These are phyloP conservation scores for Chlorospingus flavigularis DNA, from an alignment of 2,797 vertebrate species.

Conservation along the genomic window DNA sequence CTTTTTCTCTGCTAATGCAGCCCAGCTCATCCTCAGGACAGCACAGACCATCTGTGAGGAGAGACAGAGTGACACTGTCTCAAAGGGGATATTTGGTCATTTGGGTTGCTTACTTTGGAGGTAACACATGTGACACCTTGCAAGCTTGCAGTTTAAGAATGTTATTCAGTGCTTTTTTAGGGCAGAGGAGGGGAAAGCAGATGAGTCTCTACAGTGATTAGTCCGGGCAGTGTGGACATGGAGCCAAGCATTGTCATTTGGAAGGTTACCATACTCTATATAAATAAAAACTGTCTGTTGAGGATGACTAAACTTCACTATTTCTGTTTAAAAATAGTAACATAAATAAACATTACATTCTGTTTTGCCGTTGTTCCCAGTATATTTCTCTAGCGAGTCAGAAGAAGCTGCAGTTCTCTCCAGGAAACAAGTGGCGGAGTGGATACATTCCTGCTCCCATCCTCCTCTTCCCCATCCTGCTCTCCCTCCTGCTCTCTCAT, in stretches of 20 bases:
- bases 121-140: background rate
- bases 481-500: background rate
- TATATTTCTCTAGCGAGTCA: background rate
- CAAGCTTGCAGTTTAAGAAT: background rate
- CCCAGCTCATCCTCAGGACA: background rate
- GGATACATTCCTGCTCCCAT: background rate
- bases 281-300: background rate
- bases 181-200: background rate
- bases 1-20: background rate
- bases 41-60: accelerated
- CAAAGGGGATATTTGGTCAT: background rate
- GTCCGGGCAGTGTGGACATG: background rate
- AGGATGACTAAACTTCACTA: background rate
- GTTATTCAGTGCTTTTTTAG: background rate
- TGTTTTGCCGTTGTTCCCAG: background rate
- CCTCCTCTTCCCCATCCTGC: background rate
- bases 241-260: accelerated
- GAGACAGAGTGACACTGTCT: background rate
- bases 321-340: background rate
- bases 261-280: background rate
- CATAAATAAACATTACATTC: background rate
- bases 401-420: background rate
- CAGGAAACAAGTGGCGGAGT: background rate
- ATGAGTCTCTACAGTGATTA: background rate
- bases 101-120: background rate